Evolutionary conservation across 2,888 invertebrate genomes (phyloP), one percentile per base, ranked within the genome.

Genomic region (Melanostoma scalare): DNA sequence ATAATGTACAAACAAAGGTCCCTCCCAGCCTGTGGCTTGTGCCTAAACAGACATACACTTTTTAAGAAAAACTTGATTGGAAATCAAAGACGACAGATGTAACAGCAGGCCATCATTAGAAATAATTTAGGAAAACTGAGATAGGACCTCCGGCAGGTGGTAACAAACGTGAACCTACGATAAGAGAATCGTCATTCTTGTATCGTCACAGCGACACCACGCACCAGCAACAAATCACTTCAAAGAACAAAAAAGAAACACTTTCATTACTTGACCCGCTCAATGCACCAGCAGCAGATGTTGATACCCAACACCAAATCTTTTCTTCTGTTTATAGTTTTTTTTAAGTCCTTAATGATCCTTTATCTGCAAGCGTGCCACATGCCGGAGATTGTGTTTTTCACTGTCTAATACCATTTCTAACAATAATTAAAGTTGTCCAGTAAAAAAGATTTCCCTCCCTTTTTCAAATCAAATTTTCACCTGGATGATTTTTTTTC

Each of bases 401-500:
- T 48, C 46, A 52, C 50, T 48, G 42, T 42, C 58, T 31, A 9
- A 10, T 33, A 42, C 65, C 48, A 36, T 42, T 63, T 44, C 53
- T 56, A 68, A 73, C 60, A 52, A 71, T 71, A 58, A 48, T 71
- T 52, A 30, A 74, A 50, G 50, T 56, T 74, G 36, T 55, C 33
- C 46, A 33, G 58, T 52, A 35, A 63, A 68, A 35, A 31, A 30
- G 35, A 48, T 42, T 63, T 56, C 30, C 38, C 35, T 10, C 53
- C 44, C 20, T 67, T 76, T 72, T 68, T 35, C 10, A 61, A 72
- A 82, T 69, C 61, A 81, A 78, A 78, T 72, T 82, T 85, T 78
- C 85, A 82, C 82, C 82, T 85, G 85, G 85, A 65, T 40, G 53
- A 20, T 20, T 20, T 20, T 75, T 81, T 81, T 63, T 20, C 20